Evolutionary conservation across 2,888 invertebrate genomes (phyloP).

Genomic region (Trissolcus brochymenae): DNA sequence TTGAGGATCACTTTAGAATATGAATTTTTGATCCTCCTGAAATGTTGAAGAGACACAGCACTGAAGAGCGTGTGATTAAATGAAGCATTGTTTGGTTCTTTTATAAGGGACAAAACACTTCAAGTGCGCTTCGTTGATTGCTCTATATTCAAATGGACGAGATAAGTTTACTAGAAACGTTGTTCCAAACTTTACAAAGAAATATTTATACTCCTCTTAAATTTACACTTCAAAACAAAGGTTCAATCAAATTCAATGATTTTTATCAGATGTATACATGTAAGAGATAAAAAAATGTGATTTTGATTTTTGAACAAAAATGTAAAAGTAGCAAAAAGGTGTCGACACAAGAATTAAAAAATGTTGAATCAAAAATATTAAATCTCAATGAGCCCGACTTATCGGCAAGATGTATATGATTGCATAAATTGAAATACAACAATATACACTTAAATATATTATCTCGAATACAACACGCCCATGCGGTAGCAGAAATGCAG

Average conservation of each 20-base stretch:
- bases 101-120: constrained; percentile 14
- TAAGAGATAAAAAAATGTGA: too few relatives aligned
- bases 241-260: too few relatives aligned
- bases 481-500: constrained; percentile 46
- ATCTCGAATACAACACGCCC: constrained; percentile 22
- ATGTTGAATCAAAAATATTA: too few relatives aligned
- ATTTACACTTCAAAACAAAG: too few relatives aligned
- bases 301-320: too few relatives aligned
- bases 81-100: constrained; percentile 20
- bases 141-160: constrained; percentile 10
- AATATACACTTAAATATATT: constrained; percentile 47
- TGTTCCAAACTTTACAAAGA: background rate
- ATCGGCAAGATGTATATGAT: background rate
- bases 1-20: too few relatives aligned
- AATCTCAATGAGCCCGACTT: too few relatives aligned
- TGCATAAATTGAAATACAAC: constrained; percentile 29
- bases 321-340: too few relatives aligned
- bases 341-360: too few relatives aligned
- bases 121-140: constrained; percentile 15
- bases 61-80: constrained; percentile 3
- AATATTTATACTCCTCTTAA: too few relatives aligned
- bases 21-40: constrained; percentile 4
- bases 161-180: constrained; percentile 12
- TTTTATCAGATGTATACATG: too few relatives aligned
- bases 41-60: constrained; percentile 6